Evolutionary conservation across 2,888 invertebrate genomes (phyloP), one percentile per base, ranked within the genome.

Genomic region (Latrodectus hesperus): DNA sequence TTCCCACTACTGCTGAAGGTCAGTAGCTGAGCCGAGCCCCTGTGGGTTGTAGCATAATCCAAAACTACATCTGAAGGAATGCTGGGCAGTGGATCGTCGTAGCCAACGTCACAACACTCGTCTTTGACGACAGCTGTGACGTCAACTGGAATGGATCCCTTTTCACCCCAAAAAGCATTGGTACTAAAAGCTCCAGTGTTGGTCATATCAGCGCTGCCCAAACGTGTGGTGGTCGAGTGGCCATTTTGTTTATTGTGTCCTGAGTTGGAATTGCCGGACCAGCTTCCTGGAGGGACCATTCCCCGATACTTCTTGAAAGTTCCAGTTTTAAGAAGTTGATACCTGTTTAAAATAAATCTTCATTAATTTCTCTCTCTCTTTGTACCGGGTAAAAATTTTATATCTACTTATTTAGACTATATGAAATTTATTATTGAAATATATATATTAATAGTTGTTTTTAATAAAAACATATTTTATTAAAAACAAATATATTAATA

Each of bases 281-380:
- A 89, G 49, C 84, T 84, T 3, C 88, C 88, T 5, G 89, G 89
- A 9, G 87, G 84, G 0, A 84, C 89, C 76, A 88, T 82, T 8
- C 88, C 89, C 0, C 89, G 84, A 70, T 88, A 88, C 26, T 85
- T 88, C 72, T 88, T 88, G 81, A 89, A 88, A 22, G 89, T 90
- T 67, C 91, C 91, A 12, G 90, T 90, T 67, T 81, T 78, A 9
- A 91, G 52, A 10, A 91, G 88, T 55, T 89, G 87, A 52, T 88
- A 88, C 86, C 86, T 87, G n/a, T 0, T 14, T 8, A 12, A 80
- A 67, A 38, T 38, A 38, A 6, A 38, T 38, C 4, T 38, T 38
- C 4, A 38, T 38, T 38, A 1, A 22, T 22, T 22, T 22, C 22
- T 22, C 22, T 22, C 0, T 22, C 22, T 22, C 22, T 0, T 6